Percentiles rank a stretch among this genome's conserved stretches.
Evolutionary conservation across 1,140 invertebrate species (phyloP).

Genomic region (Schmidtea mediterranea): DNA sequence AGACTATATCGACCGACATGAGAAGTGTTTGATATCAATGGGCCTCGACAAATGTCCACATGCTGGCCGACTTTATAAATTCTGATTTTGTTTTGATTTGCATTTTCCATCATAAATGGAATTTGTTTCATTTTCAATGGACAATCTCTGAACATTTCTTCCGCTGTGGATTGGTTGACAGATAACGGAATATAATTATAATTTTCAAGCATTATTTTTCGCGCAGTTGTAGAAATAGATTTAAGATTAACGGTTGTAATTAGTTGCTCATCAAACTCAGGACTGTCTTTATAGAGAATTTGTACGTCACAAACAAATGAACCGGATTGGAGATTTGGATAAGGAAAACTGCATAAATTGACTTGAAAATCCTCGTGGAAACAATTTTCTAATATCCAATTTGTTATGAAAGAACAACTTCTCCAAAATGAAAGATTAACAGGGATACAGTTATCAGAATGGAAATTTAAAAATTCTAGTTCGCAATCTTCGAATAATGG

Average conservation of each 20-base stretch:
- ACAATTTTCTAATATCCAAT: constrained; percentile 41
- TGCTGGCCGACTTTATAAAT: constrained; percentile 54
- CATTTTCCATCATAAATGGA: constrained; percentile 39
- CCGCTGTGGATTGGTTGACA: constrained; percentile 39
- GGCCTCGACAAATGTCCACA: constrained; percentile 65
- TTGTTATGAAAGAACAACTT: constrained; percentile 57
- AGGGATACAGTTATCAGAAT: constrained; percentile 31
- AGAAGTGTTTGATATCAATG: constrained; percentile 47
- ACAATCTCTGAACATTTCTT: constrained; percentile 48
- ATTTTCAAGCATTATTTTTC: constrained; percentile 31
- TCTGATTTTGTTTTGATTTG: constrained; percentile 31
- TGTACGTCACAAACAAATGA: not conserved
- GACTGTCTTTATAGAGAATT: no score
- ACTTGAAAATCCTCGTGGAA: constrained; percentile 52
- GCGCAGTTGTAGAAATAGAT: no score
- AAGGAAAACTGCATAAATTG: constrained; percentile 53
- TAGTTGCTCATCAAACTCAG: no score
- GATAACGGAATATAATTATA: constrained; percentile 43
- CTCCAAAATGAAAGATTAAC: constrained; percentile 51
- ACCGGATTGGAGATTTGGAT: constrained; percentile 36
- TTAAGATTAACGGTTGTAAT: no score
- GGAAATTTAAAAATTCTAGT: constrained; percentile 50
- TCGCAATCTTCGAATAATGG: constrained; percentile 49
- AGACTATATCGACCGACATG: constrained; percentile 42
- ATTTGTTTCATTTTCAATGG: constrained; percentile 50